Base-by-base conservation (phyloP, 2,797 vertebrate genomes). In the Hozukius guyotensis region DNA sequence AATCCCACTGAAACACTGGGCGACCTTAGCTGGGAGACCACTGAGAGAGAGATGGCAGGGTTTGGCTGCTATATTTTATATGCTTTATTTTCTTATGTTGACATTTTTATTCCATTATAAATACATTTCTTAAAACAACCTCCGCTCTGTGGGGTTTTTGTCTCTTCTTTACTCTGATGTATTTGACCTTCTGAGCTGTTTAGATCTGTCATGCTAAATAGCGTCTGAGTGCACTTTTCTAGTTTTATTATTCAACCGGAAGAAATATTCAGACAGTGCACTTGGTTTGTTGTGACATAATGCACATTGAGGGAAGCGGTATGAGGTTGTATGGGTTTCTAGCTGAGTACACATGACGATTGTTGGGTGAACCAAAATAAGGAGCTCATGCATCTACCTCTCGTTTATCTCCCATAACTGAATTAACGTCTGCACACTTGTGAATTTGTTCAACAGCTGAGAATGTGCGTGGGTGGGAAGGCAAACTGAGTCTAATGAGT, bases 21-120 rank as follows among this genome's bases (percentile, higher is more conserved):
- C 68, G 71, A 84, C 88, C 89, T 87, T 88, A 42, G 59, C 84
- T 86, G 64, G 77, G 75, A 89, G 82, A 80, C 83, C 72, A 20
- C 78, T 80, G 59, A 84, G 72, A 85, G 79, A 86, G 79, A 78
- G 79, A 83, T 42, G 59, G 72, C 88, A 87, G 85, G 55, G 88
- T 86, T 88, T 85, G 79, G 87, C 88, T 90, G 82, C 89, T 83
- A 68, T 89, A 77, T 90, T 93, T 94, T 88, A 80, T 90, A 80
- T 82, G 76, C 80, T 92, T 94, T 86, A 87, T 93, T 92, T 94
- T 92, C 81, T 87, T 88, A 87, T 82, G 86, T 93, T 94, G 87
- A 84, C 84, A 85, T 92, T 93, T 93, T 90, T 93, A 89, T 93
- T 85, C 83, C 84, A 90, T 88, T 92, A 83, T 88, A 89, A 93